Evolutionary conservation across 2,888 invertebrate genomes (phyloP), one percentile per base, ranked within the genome.

Genomic region (Antitype chi): DNA sequence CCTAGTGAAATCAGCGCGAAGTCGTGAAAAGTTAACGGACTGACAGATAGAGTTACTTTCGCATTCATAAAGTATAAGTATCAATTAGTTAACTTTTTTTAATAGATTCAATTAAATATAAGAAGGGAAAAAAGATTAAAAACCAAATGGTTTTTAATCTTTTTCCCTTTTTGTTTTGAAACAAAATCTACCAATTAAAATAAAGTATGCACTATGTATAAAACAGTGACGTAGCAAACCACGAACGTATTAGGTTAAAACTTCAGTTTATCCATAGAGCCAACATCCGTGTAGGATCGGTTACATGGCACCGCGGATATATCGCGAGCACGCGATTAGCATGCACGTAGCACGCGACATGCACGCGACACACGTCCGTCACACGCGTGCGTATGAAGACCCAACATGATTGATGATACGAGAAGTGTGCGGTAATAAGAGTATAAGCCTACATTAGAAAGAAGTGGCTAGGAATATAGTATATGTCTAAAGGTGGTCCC

Each of bases 301-400:
- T 78, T 87, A 80, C 78, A 83, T 63, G n/a, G 8, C 25, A 79
- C 15, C 64, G 74, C 85, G 87, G 84, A 88, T 82, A 63, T 81
- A 74, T 28, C 49, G 43, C 69, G 32, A 8, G 55, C 83, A 85
- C 80, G 85, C 87, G 63, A 81, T n/a, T 20, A n/a, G 60, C 70
- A 60, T 57, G 76, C 81, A 55, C 38, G 60, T 57, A 38, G 78
- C 67, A 83, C 79, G 78, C 80, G 53, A 74, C 74, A 38, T 43
- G 76, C 86, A 17, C 49, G 15, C 57, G 67, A 68, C 68, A 47
- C 23, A 60, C 43, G 53, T 32, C 75, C 32, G n/a, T 38, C 75
- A 53, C 1, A 32, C 49, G 62, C 73, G 69, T 62, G 64, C 71
- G 17, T 15, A 59, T 17, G 32, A 13, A 52, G 2, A 9, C 11